A percentile compares a stretch with the other conserved stretches of the same genome.
Conservation (phyloP, 2,113 vertebrate genomes). For the Bos javanicus region DNA sequence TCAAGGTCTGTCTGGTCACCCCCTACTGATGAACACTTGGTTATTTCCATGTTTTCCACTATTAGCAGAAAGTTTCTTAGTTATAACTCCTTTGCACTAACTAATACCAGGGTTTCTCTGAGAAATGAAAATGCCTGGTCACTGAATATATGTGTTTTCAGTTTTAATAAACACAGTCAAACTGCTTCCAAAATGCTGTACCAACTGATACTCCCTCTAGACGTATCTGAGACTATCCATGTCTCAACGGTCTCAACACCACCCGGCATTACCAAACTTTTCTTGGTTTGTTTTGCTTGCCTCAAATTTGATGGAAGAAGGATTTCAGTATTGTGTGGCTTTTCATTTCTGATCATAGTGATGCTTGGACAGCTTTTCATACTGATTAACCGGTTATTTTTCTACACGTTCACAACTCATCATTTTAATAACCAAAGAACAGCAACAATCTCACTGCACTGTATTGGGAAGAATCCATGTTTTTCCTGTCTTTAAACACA, state of each 20-base stretch:
- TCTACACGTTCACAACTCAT: not conserved
- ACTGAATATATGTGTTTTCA: not conserved
- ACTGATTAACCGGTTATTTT: not conserved
- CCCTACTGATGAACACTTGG: not conserved
- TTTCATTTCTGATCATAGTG: not conserved
- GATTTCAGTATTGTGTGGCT: not conserved
- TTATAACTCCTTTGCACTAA: not conserved
- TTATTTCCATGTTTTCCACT: not conserved
- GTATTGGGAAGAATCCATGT: not conserved
- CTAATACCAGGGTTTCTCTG: not conserved
- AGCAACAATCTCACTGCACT: not conserved
- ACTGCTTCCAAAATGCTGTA: not conserved
- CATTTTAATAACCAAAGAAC: not conserved
- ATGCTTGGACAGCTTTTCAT: not conserved
- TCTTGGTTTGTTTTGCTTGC: not conserved
- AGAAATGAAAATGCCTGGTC: not conserved
- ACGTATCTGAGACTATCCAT: not conserved
- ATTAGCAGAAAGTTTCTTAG: not conserved
- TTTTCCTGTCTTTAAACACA: not conserved
- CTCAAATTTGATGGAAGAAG: not conserved
- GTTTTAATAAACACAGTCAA: not conserved
- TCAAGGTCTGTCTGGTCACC: not conserved
- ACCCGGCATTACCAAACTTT: not conserved
- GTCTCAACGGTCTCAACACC: not conserved
- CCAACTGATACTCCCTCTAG: not conserved